phyloP scores from a whole-genome alignment of 2,797 vertebrate genomes.

The Phalanger gymnotis region DNA sequence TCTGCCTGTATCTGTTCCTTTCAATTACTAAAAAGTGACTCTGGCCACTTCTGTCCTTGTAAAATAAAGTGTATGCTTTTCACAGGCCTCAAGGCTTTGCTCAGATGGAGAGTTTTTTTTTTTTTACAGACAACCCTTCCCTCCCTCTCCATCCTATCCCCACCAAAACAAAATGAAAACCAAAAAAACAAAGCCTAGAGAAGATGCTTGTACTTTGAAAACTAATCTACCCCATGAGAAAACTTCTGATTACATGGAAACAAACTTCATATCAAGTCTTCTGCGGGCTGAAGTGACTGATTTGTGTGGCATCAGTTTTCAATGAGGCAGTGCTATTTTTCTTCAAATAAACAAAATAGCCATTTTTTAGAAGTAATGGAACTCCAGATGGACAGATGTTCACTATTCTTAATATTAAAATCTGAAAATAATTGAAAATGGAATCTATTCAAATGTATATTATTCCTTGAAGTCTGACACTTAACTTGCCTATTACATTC shows the following conservation, averaged over 20 bases:
- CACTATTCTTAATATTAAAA: not conserved
- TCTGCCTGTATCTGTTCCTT: too few relatives aligned
- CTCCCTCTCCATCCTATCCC: too few relatives aligned
- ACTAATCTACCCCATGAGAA: not conserved
- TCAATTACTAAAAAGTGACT: not conserved
- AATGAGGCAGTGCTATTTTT: not conserved
- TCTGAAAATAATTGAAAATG: not conserved
- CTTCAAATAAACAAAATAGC: slow-evolving; percentile 3
- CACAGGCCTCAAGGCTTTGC: not conserved
- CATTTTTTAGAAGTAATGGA: slow-evolving; percentile 29
- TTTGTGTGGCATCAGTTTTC: not conserved
- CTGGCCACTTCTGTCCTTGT: too few relatives aligned
- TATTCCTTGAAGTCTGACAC: not conserved
- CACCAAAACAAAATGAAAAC: too few relatives aligned
- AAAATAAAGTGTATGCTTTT: too few relatives aligned
- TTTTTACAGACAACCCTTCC: too few relatives aligned
- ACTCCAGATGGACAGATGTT: not conserved
- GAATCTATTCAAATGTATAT: slow-evolving; percentile 9
- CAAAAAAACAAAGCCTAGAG: too few relatives aligned
- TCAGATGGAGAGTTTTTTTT: not conserved
- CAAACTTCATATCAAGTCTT: not conserved
- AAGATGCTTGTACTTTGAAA: too few relatives aligned
- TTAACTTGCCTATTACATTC: not conserved
- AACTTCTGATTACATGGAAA: not conserved
- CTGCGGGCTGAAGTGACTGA: not conserved